phyloP scores from a whole-genome alignment of 2,888 invertebrate genomes.

The Lamellibrachia columna region DNA sequence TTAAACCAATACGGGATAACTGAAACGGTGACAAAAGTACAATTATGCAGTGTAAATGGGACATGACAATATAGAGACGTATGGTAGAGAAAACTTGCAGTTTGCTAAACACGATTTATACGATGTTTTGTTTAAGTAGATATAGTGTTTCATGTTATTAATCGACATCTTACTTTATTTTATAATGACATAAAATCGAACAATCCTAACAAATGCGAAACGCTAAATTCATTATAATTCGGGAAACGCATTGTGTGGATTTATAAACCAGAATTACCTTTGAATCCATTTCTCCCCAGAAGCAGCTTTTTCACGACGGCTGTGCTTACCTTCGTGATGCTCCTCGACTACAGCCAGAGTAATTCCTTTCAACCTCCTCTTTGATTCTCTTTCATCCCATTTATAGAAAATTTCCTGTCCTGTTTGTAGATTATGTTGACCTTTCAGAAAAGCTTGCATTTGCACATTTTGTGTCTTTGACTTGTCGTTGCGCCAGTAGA shows the following conservation, averaged over 20 bases:
- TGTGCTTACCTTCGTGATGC: background rate
- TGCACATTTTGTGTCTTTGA: background rate
- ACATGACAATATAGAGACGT: no score
- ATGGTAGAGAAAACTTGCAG: no score
- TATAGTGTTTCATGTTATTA: no score
- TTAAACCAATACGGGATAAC: conserved; percentile 42
- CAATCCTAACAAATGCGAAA: background rate
- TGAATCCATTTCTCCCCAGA: background rate
- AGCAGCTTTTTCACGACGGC: background rate
- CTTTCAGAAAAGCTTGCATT: background rate
- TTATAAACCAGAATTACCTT: background rate
- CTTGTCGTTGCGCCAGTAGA: background rate
- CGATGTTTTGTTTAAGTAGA: no score
- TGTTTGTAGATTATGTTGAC: background rate
- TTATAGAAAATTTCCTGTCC: background rate
- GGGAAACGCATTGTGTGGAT: no score
- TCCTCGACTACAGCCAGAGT: background rate
- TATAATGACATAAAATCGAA: no score
- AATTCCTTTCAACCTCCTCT: background rate
- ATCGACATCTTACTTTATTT: background rate
- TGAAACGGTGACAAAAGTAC: background rate
- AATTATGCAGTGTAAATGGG: background rate
- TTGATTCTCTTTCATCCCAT: background rate
- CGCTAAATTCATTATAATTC: background rate
- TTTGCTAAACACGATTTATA: no score